Percentiles rank a stretch among this genome's conserved stretches.
phyloP scores from a whole-genome alignment of 2,113 vertebrate genomes.

The Anarhynchus alexandrinus region DNA sequence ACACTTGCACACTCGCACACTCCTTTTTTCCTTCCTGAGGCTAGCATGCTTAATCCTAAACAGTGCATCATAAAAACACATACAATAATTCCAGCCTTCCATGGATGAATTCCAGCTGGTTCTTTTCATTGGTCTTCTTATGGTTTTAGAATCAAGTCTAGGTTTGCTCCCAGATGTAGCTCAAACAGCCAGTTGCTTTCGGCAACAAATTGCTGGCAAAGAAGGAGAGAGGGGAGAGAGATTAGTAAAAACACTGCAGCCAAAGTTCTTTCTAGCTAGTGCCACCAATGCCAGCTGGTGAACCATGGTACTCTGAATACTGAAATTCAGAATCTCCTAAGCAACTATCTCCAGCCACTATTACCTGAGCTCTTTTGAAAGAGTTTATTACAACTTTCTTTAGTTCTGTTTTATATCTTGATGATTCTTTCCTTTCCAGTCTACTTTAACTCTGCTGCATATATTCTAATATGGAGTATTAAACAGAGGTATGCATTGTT shows the following conservation, averaged over 20 bases:
- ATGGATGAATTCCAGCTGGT: neutral
- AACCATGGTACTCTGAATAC: neutral
- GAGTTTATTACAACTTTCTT: neutral
- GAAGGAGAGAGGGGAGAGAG: neutral
- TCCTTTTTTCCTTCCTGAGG: neutral
- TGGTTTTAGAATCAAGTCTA: neutral
- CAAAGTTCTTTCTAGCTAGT: neutral
- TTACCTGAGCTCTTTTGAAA: neutral
- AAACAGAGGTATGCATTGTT: neutral
- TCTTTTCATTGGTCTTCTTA: neutral
- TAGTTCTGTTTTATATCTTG: neutral
- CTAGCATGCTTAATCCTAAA: neutral
- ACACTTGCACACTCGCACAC: fast-evolving
- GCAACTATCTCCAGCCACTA: neutral
- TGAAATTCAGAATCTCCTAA: neutral
- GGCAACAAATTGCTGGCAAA: neutral
- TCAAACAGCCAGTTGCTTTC: neutral
- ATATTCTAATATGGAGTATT: neutral
- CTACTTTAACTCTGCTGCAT: neutral
- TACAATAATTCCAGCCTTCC: neutral
- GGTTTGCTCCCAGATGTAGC: neutral
- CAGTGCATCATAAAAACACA: neutral
- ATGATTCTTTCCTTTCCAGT: neutral
- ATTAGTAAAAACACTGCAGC: neutral
- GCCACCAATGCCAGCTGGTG: neutral